Conservation (phyloP, 2,797 vertebrate species). For the Aselliscus stoliczkanus region DNA sequence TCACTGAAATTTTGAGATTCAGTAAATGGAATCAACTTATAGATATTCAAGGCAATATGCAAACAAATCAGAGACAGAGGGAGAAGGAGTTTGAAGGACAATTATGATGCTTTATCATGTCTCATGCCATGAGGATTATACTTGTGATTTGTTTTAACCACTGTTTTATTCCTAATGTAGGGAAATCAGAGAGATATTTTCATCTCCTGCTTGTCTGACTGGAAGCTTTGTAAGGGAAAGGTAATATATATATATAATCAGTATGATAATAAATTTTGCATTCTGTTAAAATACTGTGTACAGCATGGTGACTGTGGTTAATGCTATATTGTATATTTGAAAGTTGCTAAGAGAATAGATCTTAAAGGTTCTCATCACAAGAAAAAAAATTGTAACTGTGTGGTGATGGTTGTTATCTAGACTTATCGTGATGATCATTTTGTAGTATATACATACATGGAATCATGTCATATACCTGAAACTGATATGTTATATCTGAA, state of each 20-base stretch:
- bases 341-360: neutral
- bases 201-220: constrained; percentile 84
- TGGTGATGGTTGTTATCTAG: neutral
- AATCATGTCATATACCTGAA: neutral
- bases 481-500: neutral
- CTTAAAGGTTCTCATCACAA: neutral
- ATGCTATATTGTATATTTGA: neutral
- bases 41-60: neutral
- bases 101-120: neutral
- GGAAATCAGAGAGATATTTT: constrained; percentile 80
- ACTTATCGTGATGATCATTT: neutral
- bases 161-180: constrained; percentile 65
- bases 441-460: neutral
- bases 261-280: neutral
- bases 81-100: neutral
- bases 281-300: neutral
- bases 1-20: neutral
- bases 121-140: neutral
- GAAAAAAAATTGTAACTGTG: neutral
- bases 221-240: constrained; percentile 86
- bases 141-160: constrained; percentile 22
- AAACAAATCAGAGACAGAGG: neutral
- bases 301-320: neutral
- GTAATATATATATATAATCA: constrained; percentile 72
- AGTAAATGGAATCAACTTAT: neutral